phyloP scores from a whole-genome alignment of 1,140 invertebrate species.

The Eupristina koningsbergeri region DNA sequence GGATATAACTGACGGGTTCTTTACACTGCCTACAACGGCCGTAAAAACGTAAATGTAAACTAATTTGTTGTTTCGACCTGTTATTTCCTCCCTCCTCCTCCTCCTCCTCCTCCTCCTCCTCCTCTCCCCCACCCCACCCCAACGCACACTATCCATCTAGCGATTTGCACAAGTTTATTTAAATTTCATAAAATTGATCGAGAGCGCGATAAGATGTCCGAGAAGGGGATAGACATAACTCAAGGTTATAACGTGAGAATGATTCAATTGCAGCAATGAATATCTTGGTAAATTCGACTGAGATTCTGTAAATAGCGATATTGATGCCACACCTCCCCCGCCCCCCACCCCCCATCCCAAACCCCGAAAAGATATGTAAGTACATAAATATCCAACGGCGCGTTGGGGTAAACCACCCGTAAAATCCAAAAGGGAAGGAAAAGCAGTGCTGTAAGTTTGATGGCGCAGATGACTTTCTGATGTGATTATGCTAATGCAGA shows the following conservation, averaged over 20 bases:
- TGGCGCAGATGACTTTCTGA: neutral
- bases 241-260: neutral
- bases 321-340: conserved; percentile 36
- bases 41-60: no score
- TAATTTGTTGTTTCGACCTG: no score
- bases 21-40: no score
- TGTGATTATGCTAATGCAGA: conserved; percentile 5
- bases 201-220: neutral
- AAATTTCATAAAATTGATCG: no score
- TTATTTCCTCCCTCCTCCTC: no score
- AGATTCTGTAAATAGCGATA: conserved; percentile 43
- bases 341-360: no score
- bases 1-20: no score
- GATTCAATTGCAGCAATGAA: conserved; percentile 49
- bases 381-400: neutral
- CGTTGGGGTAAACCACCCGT: conserved; percentile 51
- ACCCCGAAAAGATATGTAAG: neutral
- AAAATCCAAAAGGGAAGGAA: conserved; percentile 45
- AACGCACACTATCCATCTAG: no score
- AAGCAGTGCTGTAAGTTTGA: neutral
- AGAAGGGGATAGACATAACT: neutral
- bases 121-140: no score
- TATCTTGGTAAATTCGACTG: conserved; percentile 27
- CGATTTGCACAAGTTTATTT: no score
- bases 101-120: no score